A percentile compares a stretch with the other conserved stretches of the same genome.
These are phyloP conservation scores for Melanostoma mellinum DNA, from an alignment of 2,888 invertebrate genomes.

Conservation along the genomic window DNA sequence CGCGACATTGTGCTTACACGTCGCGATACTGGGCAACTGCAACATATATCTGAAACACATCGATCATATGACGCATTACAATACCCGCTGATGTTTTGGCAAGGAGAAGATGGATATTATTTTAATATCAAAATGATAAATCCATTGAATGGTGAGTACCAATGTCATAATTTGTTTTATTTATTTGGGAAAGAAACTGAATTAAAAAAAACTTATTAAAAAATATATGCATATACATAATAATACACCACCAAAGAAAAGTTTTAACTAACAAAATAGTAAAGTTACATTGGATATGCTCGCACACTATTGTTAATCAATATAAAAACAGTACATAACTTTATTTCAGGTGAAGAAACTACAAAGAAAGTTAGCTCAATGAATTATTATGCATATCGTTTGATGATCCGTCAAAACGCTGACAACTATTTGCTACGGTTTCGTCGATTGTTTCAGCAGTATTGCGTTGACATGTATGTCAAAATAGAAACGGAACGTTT, in stretches of 20 bases:
- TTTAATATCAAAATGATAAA: constrained; percentile 54
- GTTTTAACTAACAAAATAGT: no score
- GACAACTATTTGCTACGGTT: constrained; percentile 36
- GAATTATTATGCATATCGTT: constrained; percentile 48
- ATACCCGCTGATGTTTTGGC: constrained; percentile 77
- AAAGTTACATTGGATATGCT: no score
- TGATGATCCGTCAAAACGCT: constrained; percentile 58
- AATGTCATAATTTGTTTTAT: constrained; percentile 65
- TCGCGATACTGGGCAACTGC: constrained; percentile 74
- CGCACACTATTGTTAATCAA: no score
- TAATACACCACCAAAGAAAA: no score
- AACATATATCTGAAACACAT: constrained; percentile 76
- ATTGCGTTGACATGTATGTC: constrained; percentile 77
- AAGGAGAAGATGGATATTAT: constrained; percentile 74
- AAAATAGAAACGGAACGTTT: constrained; percentile 77
- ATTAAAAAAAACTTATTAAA: no score
- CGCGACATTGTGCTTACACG: no score
- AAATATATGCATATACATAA: no score
- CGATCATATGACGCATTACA: no score
- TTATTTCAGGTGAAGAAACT: constrained; percentile 34
- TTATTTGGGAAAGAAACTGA: no score
- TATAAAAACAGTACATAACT: no score
- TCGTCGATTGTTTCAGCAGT: constrained; percentile 77
- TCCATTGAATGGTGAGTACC: constrained; percentile 29
- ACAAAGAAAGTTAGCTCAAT: constrained; percentile 36